phyloP scores from a whole-genome alignment of 2,888 invertebrate species.

The Drosophila vallismaia region DNA sequence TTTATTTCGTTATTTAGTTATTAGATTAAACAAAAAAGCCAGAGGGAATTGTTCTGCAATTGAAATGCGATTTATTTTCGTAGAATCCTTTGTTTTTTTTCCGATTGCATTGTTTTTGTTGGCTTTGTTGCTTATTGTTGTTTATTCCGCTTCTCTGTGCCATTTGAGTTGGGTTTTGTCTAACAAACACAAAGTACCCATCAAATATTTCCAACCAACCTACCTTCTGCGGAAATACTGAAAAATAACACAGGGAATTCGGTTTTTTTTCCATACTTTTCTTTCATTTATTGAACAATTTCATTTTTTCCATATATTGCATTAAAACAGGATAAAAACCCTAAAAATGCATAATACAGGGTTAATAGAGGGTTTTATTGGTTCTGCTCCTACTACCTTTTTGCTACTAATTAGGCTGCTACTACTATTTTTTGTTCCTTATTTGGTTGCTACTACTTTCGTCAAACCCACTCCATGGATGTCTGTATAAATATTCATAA shows the following conservation, averaged over 20 bases:
- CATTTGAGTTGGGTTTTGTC: constrained; percentile 7
- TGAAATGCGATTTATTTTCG: neutral
- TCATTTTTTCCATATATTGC: no score
- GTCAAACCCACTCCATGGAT: neutral
- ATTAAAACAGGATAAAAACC: no score
- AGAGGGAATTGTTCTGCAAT: neutral
- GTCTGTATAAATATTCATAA: neutral
- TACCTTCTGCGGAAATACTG: neutral
- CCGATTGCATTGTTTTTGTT: neutral
- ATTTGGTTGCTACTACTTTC: neutral
- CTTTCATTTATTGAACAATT: no score
- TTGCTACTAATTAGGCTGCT: neutral
- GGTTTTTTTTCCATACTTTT: no score
- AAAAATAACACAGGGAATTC: no score
- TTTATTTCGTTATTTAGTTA: constrained; percentile 1
- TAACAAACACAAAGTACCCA: constrained; percentile 6
- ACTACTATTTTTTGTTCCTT: neutral
- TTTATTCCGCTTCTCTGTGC: neutral
- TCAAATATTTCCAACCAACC: constrained; percentile 30
- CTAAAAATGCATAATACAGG: neutral
- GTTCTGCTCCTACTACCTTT: neutral
- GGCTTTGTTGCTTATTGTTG: neutral
- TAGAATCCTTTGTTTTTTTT: neutral
- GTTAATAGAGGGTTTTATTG: no score
- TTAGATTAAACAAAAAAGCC: neutral